Evolutionary conservation across 2,113 vertebrate genomes (phyloP), one percentile per base, ranked within the genome.

Genomic region (Ariopsis seemanni): DNA sequence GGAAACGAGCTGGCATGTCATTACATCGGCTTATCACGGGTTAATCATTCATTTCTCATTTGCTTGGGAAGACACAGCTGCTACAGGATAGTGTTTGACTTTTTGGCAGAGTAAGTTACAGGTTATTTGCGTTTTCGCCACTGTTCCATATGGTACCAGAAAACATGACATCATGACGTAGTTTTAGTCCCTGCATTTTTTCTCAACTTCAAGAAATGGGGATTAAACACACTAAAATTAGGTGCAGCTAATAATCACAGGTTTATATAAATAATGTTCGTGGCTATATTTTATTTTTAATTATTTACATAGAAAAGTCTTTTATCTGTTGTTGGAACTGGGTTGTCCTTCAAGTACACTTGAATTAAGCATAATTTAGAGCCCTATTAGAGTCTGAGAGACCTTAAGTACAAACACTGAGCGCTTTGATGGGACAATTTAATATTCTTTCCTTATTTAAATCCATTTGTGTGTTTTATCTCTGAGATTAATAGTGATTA

Each of bases 41-140:
- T 84, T 79, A 88, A 88, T 88, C 58, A 78, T 84, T 88, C 2
- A 84, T 30, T 62, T 22, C 6, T 52, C 42, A 60, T 9, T 55
- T 0, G 18, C 62, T 48, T 88, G 87, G 58, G 87, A 88, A 88
- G 18, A 10, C 48, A 30, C 87, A 88, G 87, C 71, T 88, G 86
- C 18, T 48, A 15, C 10, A 11, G 42, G 27, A 65, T 25, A 14
- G 8, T 5, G 11, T 82, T 30, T 67, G 4, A 53, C 34, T 27
- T 86, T 30, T 58, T 57, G 11, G 42, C 34, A 71, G 52, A 48
- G 74, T 0, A 25, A 53, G 1, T n/a, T 85, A 7, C 1, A 18
- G 14, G 25, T 17, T n/a, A 14, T 30, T 57, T 55, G 22, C 6
- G 7, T 55, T 78, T 14, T 55, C 25, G 2, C 25, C 2, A 15